Evolutionary conservation across 2,888 invertebrate species (phyloP), one percentile per base, ranked within the genome.

Genomic region (Drosophila mulleri): DNA sequence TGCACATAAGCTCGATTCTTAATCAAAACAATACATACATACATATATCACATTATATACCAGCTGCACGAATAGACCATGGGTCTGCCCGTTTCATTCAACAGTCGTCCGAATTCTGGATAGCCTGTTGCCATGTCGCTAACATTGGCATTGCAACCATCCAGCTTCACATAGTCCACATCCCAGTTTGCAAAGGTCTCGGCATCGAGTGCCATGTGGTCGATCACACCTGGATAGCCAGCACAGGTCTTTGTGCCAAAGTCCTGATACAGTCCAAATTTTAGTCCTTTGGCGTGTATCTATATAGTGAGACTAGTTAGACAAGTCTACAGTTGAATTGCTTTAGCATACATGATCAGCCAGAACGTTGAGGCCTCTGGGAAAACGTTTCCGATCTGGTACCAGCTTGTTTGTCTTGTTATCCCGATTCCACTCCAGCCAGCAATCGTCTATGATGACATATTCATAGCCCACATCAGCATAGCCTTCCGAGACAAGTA

Each of bases 21-120:
- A 48, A 20, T 23, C 7, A 0, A 3, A 18, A 29, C 20, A 0
- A 16, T 18, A 20, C 4, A 23, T 23, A 23, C 29, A 14, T 16
- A 23, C 20, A 23, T 23, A 23, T 23, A 23, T 23, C 20, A 23
- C 2, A 23, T 23, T 23, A 23, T 2, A 23, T 62, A 77, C 77
- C 96, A 97, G 89, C 96, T 96, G 92, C 97, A 97, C 0, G 96
- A 96, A 90, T 95, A 97, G 2, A 96, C 94, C 91, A 97, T 96
- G 3, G 95, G 95, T 53, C 96, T 93, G 23, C 96, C 96, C 18
- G 97, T 96, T 77, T 93, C 91, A 92, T 97, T 97, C 32, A 97
- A 92, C 58, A 94, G 94, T 54, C 93, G 92, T 53, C 95, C 95
- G 94, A 97, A 96, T 82, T 94, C 94, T 3, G 95, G 95, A 92